phyloP scores from a whole-genome alignment of 2,888 invertebrate genomes.

The Pachycephus smyrnensis region DNA sequence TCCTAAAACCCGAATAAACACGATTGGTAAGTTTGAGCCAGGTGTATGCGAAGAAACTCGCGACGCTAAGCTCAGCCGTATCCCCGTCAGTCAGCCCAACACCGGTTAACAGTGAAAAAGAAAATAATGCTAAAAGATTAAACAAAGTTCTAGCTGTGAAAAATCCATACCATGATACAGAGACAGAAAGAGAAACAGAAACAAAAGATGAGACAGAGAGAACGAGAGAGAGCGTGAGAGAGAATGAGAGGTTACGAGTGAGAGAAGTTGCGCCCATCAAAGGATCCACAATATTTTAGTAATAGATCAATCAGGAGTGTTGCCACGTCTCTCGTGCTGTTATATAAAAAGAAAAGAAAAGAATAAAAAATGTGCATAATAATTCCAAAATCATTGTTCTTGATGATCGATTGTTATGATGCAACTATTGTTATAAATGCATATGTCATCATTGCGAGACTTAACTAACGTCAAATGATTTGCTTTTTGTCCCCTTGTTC shows the following conservation, averaged over 20 bases:
- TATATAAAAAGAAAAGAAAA: conserved; percentile 14
- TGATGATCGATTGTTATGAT: conserved; percentile 3
- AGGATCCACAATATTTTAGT: conserved; percentile 22
- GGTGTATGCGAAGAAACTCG: conserved; percentile 52
- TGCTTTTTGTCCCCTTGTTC: conserved; percentile 66
- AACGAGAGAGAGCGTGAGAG: not conserved
- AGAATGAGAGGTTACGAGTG: not conserved
- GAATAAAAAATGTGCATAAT: conserved; percentile 7
- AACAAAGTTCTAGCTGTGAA: not conserved
- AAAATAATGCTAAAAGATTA: conserved; percentile 5
- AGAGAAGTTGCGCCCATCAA: conserved; percentile 28
- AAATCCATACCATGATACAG: not conserved
- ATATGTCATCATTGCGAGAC: conserved; percentile 14
- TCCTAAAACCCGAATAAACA: conserved; percentile 63
- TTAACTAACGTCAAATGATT: conserved; percentile 60
- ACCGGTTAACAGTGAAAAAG: conserved; percentile 11
- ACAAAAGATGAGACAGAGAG: not conserved
- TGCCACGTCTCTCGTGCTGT: conserved; percentile 22
- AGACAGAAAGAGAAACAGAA: not conserved
- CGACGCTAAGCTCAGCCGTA: conserved; percentile 55
- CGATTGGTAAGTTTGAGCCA: conserved; percentile 64
- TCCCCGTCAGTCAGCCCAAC: conserved; percentile 21
- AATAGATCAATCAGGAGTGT: conserved; percentile 34
- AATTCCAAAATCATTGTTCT: conserved; percentile 5
- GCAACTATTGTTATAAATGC: conserved; percentile 1